These are phyloP conservation scores for Sesia bembeciformis DNA, from an alignment of 2,888 invertebrate species.

Conservation along the genomic window DNA sequence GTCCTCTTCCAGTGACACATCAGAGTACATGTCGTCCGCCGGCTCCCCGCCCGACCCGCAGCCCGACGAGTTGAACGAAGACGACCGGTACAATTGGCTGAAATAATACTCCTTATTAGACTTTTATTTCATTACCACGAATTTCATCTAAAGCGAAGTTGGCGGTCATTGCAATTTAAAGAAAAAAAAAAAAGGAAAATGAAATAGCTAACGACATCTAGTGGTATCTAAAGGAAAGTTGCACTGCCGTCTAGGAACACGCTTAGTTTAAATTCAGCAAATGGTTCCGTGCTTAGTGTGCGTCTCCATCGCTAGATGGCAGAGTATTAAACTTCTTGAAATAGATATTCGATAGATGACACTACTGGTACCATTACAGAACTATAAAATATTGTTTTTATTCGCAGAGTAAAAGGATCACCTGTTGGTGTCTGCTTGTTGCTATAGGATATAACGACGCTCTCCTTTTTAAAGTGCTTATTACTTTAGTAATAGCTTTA, in stretches of 20 bases:
- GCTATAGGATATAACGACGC: no score
- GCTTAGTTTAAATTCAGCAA: no score
- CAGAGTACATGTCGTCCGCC: slow-evolving; percentile 96
- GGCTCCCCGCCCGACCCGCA: slow-evolving; percentile 93
- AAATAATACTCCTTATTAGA: slow-evolving; percentile 35
- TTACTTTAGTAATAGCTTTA: no score
- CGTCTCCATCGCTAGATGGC: no score
- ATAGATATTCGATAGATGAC: no score
- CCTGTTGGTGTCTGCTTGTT: slow-evolving; percentile 30
- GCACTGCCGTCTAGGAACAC: background rate
- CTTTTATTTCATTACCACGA: slow-evolving; percentile 10
- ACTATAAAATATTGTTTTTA: no score
- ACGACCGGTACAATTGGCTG: slow-evolving; percentile 93
- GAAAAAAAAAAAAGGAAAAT: background rate
- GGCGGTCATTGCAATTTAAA: slow-evolving; percentile 3
- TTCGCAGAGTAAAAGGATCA: slow-evolving; percentile 8
- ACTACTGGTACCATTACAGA: no score
- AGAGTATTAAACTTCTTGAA: no score
- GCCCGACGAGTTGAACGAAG: slow-evolving; percentile 94
- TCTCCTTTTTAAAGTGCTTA: no score
- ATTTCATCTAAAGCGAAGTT: background rate
- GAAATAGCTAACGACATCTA: background rate
- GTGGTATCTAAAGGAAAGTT: background rate
- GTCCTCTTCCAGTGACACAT: slow-evolving; percentile 93
- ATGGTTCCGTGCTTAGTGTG: no score